A percentile compares a stretch with the other conserved stretches of the same genome.
Conservation (phyloP, 2,113 vertebrate species). For the Phylloscopus whistleri region DNA sequence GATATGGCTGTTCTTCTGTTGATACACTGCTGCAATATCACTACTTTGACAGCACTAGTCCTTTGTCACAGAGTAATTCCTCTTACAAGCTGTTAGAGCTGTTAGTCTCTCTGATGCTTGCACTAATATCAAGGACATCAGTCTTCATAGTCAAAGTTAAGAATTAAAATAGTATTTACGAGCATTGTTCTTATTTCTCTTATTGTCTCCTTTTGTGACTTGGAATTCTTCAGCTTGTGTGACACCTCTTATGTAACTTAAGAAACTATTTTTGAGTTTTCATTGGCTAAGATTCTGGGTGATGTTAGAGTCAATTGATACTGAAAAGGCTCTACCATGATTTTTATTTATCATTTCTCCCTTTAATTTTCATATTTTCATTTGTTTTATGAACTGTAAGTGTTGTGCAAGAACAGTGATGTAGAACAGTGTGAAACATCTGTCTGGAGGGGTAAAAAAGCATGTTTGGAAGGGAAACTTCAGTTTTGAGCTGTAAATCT, state of each 20-base stretch:
- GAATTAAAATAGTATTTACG: constrained; percentile 40
- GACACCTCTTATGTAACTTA: background rate
- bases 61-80: constrained; percentile 14
- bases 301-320: background rate
- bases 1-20: constrained; percentile 19
- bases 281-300: background rate
- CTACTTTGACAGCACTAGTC: constrained; percentile 21
- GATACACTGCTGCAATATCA: constrained; percentile 56
- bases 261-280: background rate
- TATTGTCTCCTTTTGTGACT: background rate
- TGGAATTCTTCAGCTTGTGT: background rate
- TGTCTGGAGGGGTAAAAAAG: background rate
- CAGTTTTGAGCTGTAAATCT: background rate
- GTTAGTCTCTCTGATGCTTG: constrained; percentile 33
- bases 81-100: constrained; percentile 28
- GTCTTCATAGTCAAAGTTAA: constrained; percentile 21
- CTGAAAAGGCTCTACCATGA: background rate
- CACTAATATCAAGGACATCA: constrained; percentile 41
- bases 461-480: background rate
- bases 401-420: background rate
- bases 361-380: background rate
- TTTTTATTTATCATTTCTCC: background rate
- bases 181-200: background rate
- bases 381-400: background rate
- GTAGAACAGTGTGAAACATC: background rate